A percentile compares a stretch with the other conserved stretches of the same genome.
Conservation (phyloP, 1,140 invertebrate genomes). For the Rhagoletis pomonella region DNA sequence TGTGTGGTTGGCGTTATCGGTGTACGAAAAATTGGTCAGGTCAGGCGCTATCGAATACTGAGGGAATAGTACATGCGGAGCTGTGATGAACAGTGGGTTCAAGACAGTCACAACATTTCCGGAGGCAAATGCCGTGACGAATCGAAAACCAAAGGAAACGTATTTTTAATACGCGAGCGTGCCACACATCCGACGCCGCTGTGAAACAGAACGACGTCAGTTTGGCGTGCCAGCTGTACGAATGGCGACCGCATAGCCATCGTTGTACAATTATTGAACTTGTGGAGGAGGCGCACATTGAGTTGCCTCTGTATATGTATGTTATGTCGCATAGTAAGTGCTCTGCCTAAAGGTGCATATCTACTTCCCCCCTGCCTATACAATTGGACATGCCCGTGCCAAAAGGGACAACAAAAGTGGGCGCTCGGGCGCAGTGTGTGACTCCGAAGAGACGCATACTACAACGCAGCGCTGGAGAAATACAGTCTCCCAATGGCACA, state of each 20-base stretch:
- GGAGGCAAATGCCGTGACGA: slow-evolving; percentile 8
- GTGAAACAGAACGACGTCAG: too few relatives aligned
- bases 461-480: background rate
- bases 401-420: background rate
- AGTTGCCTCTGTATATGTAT: background rate
- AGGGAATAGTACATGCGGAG: slow-evolving; percentile 21
- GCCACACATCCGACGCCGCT: background rate
- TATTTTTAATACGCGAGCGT: background rate
- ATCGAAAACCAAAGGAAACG: background rate
- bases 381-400: background rate
- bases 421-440: background rate
- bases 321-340: background rate
- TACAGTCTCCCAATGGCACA: background rate
- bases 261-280: slow-evolving; percentile 41
- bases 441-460: background rate
- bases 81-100: background rate
- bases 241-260: slow-evolving; percentile 56
- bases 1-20: background rate
- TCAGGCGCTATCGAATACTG: slow-evolving; percentile 19
- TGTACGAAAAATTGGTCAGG: background rate
- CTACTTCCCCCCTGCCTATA: background rate
- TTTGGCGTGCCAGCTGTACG: slow-evolving; percentile 55
- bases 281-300: background rate
- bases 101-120: slow-evolving; percentile 20
- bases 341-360: too few relatives aligned